These are phyloP conservation scores for Notamacropus eugenii DNA, from an alignment of 2,797 vertebrate genomes.

Conservation along the genomic window DNA sequence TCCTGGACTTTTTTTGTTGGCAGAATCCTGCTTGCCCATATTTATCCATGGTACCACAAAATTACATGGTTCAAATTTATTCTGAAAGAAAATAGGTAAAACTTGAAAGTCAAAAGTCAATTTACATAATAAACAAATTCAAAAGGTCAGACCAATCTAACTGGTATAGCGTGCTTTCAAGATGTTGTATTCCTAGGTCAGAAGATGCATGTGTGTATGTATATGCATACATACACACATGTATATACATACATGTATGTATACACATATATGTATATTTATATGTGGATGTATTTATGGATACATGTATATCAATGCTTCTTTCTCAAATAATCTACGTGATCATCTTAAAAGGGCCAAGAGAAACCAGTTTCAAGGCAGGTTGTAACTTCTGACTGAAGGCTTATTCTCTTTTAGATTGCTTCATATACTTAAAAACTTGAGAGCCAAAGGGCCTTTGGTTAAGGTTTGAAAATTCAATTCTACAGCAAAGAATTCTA, in stretches of 20 bases:
- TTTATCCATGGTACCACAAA: background rate
- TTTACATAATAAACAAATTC: background rate
- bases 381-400: background rate
- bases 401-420: background rate
- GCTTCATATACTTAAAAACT: background rate
- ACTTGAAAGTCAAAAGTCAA: background rate
- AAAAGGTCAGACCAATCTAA: rapidly evolving
- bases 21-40: background rate
- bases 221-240: background rate
- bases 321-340: background rate
- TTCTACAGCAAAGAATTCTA: background rate
- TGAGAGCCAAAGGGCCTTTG: background rate
- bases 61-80: background rate
- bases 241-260: no score
- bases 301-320: background rate
- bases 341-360: background rate
- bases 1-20: background rate
- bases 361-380: background rate
- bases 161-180: rapidly evolving
- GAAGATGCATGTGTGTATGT: background rate
- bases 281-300: background rate
- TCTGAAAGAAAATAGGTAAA: background rate
- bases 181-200: background rate
- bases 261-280: background rate
- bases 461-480: background rate